These are phyloP conservation scores for Anaspis maculata DNA, from an alignment of 2,888 invertebrate genomes.

Conservation along the genomic window DNA sequence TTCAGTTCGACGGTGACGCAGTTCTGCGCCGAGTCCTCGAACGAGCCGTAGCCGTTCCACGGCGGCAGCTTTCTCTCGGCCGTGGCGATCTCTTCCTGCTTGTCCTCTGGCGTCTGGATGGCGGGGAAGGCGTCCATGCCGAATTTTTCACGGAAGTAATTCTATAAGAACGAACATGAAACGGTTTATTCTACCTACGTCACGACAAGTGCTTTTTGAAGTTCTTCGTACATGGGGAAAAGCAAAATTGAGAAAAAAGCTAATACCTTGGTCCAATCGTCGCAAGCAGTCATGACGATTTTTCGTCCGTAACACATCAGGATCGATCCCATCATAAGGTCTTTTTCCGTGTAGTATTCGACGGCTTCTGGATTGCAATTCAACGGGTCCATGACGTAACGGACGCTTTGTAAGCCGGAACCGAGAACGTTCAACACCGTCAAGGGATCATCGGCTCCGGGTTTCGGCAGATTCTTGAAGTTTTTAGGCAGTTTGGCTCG, in stretches of 20 bases:
- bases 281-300: constrained; percentile 74
- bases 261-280: constrained; percentile 76
- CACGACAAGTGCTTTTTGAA: no score
- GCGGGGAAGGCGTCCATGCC: constrained; percentile 57
- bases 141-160: constrained; percentile 59
- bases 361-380: constrained; percentile 44
- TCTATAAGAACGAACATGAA: no score
- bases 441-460: constrained; percentile 45
- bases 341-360: constrained; percentile 58
- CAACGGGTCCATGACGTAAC: constrained; percentile 52
- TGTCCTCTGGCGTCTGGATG: constrained; percentile 43
- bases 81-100: constrained; percentile 28
- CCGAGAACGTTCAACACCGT: constrained; percentile 59
- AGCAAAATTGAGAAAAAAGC: no score
- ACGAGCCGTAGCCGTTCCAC: constrained; percentile 85
- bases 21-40: constrained; percentile 84
- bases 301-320: constrained; percentile 76
- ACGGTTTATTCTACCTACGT: no score
- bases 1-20: constrained; percentile 75
- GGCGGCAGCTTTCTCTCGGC: constrained; percentile 60
- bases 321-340: constrained; percentile 73
- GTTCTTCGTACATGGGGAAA: no score
- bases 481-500: constrained; percentile 74
- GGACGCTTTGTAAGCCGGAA: constrained; percentile 44
- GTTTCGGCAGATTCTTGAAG: constrained; percentile 34